These are phyloP conservation scores for Athalia circularis DNA, from an alignment of 2,888 invertebrate genomes.

Conservation along the genomic window DNA sequence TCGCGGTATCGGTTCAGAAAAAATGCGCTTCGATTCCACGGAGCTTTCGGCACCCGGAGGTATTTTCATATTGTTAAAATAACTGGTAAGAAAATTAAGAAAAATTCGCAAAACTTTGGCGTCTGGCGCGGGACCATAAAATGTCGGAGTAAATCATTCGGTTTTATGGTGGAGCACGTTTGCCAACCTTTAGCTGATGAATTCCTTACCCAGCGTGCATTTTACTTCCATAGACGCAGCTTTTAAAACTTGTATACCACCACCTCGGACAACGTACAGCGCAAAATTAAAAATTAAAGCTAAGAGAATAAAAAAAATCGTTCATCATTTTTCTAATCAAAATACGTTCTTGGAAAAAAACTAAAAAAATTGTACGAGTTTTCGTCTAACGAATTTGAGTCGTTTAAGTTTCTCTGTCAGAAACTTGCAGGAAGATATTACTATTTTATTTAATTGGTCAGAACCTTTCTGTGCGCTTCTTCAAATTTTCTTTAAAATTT, in stretches of 20 bases:
- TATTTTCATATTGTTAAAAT: not conserved
- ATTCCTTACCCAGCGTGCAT: constrained; percentile 69
- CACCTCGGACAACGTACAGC: not conserved
- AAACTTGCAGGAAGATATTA: too few relatives aligned
- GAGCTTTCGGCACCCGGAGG: not conserved
- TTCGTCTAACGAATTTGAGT: too few relatives aligned
- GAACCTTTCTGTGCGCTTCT: too few relatives aligned
- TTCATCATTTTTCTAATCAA: not conserved
- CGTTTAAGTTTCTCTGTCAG: too few relatives aligned
- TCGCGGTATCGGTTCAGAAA: not conserved
- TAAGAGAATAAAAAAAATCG: too few relatives aligned
- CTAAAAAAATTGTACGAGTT: not conserved
- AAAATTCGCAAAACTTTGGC: constrained; percentile 71
- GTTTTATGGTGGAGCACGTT: constrained; percentile 74
- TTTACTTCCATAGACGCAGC: constrained; percentile 37
- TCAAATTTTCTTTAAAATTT: too few relatives aligned
- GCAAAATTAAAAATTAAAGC: too few relatives aligned
- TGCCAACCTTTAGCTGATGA: constrained; percentile 74
- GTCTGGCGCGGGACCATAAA: constrained; percentile 71
- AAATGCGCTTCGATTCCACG: not conserved
- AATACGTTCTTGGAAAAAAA: not conserved
- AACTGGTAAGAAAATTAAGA: constrained; percentile 48
- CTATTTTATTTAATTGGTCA: too few relatives aligned
- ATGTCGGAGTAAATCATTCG: constrained; percentile 73
- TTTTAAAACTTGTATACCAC: constrained; percentile 1